Evolutionary conservation across 2,113 vertebrate genomes (phyloP).

Genomic region (Scatophagus argus): DNA sequence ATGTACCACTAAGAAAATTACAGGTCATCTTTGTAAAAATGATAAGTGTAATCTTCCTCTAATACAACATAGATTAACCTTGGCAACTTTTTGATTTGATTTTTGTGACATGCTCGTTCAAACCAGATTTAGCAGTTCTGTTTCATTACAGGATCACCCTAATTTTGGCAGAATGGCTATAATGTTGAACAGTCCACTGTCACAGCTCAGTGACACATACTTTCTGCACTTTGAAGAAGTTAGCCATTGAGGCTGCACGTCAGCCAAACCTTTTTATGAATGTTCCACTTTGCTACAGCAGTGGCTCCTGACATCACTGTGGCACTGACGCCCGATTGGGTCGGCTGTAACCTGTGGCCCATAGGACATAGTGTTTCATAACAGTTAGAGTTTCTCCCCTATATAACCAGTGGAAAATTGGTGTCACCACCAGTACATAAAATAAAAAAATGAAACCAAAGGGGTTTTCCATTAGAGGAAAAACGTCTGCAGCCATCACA

Average conservation of each 20-base stretch:
- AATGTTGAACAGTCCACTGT: constrained; percentile 12
- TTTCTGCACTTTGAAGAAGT: constrained; percentile 49
- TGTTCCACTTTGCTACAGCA: constrained; percentile 45
- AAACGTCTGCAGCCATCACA: constrained; percentile 25
- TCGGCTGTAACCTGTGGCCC: constrained; percentile 39
- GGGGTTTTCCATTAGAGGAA: constrained; percentile 48
- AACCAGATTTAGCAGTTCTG: background rate
- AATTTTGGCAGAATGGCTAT: background rate
- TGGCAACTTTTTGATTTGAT: background rate
- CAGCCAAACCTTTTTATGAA: constrained; percentile 44
- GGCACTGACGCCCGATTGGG: constrained; percentile 38
- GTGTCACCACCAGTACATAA: constrained; percentile 40
- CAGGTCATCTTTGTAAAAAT: background rate
- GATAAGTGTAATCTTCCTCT: background rate
- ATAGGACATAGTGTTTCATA: constrained; percentile 26
- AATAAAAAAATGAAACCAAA: constrained; percentile 49
- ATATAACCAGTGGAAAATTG: constrained; percentile 45
- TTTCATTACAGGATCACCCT: constrained; percentile 12
- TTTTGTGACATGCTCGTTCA: background rate
- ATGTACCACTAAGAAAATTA: background rate
- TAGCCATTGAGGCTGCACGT: background rate
- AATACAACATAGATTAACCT: background rate
- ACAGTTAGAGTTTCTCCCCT: constrained; percentile 27
- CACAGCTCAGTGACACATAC: constrained; percentile 44
- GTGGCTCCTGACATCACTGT: constrained; percentile 47